phyloP scores from a whole-genome alignment of 2,113 vertebrate species.

The Eulemur rufifrons region DNA sequence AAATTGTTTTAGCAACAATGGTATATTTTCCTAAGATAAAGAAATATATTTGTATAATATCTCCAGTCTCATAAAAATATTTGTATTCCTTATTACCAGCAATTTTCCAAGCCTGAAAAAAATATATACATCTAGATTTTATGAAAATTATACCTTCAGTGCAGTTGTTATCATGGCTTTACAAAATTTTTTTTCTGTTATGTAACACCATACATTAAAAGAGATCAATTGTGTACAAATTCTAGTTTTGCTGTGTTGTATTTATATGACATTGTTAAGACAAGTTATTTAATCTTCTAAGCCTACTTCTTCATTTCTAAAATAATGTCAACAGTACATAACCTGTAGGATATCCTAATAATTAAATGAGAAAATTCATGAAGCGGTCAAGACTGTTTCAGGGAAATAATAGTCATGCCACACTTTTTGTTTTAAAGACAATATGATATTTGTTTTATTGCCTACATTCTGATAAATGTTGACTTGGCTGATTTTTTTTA shows the following conservation, averaged over 20 bases:
- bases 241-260: background rate
- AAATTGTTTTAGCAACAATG: background rate
- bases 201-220: background rate
- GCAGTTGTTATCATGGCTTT: background rate
- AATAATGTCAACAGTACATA: background rate
- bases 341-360: background rate
- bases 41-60: background rate
- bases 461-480: background rate
- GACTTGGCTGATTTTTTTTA: background rate
- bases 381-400: background rate
- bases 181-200: background rate
- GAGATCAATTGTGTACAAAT: background rate
- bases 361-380: background rate
- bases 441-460: background rate
- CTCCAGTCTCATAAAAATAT: background rate
- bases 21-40: background rate
- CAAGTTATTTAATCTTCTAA: background rate
- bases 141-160: background rate
- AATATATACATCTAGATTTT: background rate
- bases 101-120: slow-evolving; percentile 2
- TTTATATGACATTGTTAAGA: background rate
- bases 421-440: background rate
- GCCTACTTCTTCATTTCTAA: background rate
- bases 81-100: background rate
- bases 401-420: background rate